Evolutionary conservation across 2,797 vertebrate genomes (phyloP), one percentile per base, ranked within the genome.

Genomic region (Phrynocephalus guinanensis): DNA sequence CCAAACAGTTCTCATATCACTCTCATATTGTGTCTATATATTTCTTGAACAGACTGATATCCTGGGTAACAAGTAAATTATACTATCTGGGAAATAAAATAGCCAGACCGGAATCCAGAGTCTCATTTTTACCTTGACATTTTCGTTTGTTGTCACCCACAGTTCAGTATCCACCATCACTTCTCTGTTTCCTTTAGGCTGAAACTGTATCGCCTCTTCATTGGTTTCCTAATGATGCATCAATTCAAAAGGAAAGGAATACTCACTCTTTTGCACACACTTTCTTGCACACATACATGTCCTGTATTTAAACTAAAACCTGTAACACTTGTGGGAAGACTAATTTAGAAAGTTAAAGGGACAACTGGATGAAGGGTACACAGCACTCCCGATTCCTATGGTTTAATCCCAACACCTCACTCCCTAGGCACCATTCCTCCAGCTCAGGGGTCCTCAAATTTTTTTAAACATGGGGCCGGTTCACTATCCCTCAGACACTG

Each of bases 161-260:
- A 92, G 90, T 76, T 94, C 94, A 24, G 95, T 92, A 80, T 89
- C 89, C 85, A 96, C 91, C n/a, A 86, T 44, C 1, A 95, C 91
- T 7, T 52, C 67, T 33, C 80, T 26, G 0, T 48, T 75, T 52
- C 81, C 82, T n/a, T 68, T 28, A 3, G 76, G 38, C 6, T 22
- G 26, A 7, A 48, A 52, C 0, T 7, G 9, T 11, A 9, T 52
- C 0, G 52, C 7, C 8, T 71, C 24, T 72, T 67, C 63, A 5
- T 0, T 18, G 10, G 28, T 13, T 13, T 86, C 79, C 76, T 44
- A n/a, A 87, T 15, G 13, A 82, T 77, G 33, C 52, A 75, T 76
- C 63, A 66, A 48, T 52, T 76, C 71, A 83, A 82, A 76, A 84
- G 30, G 77, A 33, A 26, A 50, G 50, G 72, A n/a, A 75, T 22